Percentiles rank a stretch among this genome's conserved stretches.
These are phyloP conservation scores for Ectemnius continuus DNA, from an alignment of 2,888 invertebrate species.

Conservation along the genomic window DNA sequence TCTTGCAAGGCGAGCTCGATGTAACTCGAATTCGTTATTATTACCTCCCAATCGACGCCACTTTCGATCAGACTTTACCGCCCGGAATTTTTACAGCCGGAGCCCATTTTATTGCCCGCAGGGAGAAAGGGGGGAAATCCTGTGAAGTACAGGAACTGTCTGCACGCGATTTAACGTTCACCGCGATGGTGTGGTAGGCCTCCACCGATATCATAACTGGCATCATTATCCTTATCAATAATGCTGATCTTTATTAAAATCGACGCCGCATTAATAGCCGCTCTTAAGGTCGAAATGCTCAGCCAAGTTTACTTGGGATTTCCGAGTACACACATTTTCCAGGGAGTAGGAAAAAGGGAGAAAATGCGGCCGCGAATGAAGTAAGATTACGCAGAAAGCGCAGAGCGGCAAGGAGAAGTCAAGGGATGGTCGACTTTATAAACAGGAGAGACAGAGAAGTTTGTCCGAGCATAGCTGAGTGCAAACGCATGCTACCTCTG, in stretches of 20 bases:
- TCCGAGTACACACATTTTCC: not conserved
- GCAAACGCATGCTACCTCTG: slow-evolving; percentile 69
- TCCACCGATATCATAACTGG: slow-evolving; percentile 37
- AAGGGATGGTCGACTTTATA: slow-evolving; percentile 34
- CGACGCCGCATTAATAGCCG: not conserved
- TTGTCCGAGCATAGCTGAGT: slow-evolving; percentile 59
- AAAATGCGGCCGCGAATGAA: not conserved
- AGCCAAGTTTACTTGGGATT: not conserved
- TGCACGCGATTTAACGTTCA: slow-evolving; percentile 14
- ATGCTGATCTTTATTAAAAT: slow-evolving; percentile 56
- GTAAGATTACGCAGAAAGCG: slow-evolving; percentile 10
- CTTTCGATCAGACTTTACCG: slow-evolving; percentile 34
- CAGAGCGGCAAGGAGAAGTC: slow-evolving; percentile 28
- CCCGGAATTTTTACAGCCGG: slow-evolving; percentile 20
- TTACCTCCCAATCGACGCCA: slow-evolving; percentile 24
- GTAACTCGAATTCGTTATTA: slow-evolving; percentile 38
- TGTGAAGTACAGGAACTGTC: slow-evolving; percentile 2
- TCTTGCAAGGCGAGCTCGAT: not conserved
- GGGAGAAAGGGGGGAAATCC: not conserved
- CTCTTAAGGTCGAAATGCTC: not conserved
- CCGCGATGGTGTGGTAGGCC: slow-evolving; percentile 13
- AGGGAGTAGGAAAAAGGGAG: not conserved
- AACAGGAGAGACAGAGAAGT: slow-evolving; percentile 35
- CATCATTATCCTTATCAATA: slow-evolving; percentile 49
- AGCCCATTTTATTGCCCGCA: not conserved